A percentile compares a stretch with the other conserved stretches of the same genome.
phyloP scores from a whole-genome alignment of 2,888 invertebrate species.

The Sericinus montela region DNA sequence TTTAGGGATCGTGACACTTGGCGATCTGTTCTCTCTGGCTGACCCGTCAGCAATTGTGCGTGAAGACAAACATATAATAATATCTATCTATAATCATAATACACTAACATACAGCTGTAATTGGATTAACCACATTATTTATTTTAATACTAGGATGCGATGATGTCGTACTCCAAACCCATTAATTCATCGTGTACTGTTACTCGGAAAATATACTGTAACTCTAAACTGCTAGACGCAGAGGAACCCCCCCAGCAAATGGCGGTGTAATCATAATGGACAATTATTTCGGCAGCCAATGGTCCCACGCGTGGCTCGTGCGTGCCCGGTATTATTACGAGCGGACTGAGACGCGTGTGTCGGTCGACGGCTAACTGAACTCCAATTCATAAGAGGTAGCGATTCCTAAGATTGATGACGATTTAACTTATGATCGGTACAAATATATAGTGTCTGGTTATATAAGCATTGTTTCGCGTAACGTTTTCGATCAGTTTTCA shows the following conservation, averaged over 20 bases:
- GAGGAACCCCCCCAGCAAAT: slow-evolving; percentile 12
- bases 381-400: slow-evolving; percentile 27
- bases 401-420: neutral
- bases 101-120: too few species aligned
- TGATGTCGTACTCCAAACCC: slow-evolving; percentile 5
- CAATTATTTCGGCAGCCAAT: slow-evolving; percentile 75
- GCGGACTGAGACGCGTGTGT: slow-evolving; percentile 49
- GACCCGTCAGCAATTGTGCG: too few species aligned
- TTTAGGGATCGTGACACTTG: too few species aligned
- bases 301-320: slow-evolving; percentile 75
- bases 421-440: too few species aligned
- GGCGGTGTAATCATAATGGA: slow-evolving; percentile 58
- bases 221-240: slow-evolving; percentile 1
- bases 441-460: too few species aligned
- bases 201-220: neutral
- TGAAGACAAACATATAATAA: too few species aligned
- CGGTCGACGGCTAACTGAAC: slow-evolving; percentile 25
- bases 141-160: neutral
- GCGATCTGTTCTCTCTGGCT: too few species aligned
- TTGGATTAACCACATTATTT: too few species aligned
- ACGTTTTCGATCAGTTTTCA: too few species aligned
- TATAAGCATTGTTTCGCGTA: too few species aligned
- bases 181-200: neutral
- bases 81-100: too few species aligned
- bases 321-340: slow-evolving; percentile 52